Evolutionary conservation across 2,888 invertebrate species (phyloP).

Genomic region (Harpagoxenus sublaevis): DNA sequence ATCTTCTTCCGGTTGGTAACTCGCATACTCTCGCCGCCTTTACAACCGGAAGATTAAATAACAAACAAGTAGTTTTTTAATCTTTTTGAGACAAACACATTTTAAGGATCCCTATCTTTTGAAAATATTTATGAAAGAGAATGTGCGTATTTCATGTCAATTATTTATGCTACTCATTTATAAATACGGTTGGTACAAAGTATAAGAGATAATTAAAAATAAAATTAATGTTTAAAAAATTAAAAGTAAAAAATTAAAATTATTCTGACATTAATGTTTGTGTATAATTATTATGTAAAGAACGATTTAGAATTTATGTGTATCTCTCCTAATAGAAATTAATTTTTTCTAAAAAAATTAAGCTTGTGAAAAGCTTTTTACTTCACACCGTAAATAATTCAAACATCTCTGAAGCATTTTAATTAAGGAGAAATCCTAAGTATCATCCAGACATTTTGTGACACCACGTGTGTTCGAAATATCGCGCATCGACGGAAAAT

Average conservation of each 20-base stretch:
- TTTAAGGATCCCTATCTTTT: neutral
- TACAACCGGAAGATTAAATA: slow-evolving; percentile 13
- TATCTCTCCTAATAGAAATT: neutral
- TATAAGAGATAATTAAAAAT: neutral
- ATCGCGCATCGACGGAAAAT: no score
- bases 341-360: neutral
- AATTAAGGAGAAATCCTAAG: neutral
- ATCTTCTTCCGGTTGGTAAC: slow-evolving; percentile 1
- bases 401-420: neutral
- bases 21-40: neutral
- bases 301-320: neutral
- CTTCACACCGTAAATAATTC: neutral
- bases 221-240: neutral
- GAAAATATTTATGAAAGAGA: neutral
- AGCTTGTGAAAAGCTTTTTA: neutral
- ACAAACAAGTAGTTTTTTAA: neutral
- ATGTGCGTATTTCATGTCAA: neutral
- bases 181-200: neutral
- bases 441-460: neutral
- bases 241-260: neutral
- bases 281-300: neutral
- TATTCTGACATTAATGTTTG: neutral
- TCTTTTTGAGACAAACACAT: neutral
- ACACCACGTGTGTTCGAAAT: no score
- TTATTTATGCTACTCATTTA: neutral